A percentile compares a stretch with the other conserved stretches of the same genome.
These are phyloP conservation scores for Dryomyza anilis DNA, from an alignment of 2,888 invertebrate species.

Conservation along the genomic window DNA sequence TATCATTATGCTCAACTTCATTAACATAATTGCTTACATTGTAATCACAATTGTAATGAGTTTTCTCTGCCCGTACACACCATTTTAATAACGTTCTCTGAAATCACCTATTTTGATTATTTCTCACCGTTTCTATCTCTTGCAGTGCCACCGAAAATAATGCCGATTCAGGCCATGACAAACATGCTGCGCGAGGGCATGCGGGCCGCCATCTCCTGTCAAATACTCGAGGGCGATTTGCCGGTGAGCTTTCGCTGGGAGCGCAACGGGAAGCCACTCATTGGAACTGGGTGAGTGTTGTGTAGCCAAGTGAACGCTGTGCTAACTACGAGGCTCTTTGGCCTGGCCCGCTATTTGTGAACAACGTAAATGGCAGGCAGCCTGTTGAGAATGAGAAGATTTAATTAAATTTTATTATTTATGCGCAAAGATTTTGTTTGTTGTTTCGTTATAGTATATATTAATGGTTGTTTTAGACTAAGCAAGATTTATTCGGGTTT, in stretches of 20 bases:
- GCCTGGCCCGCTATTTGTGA: too few relatives aligned
- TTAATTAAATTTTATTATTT: too few relatives aligned
- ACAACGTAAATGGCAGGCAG: too few relatives aligned
- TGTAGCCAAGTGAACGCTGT: too few relatives aligned
- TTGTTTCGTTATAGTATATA: too few relatives aligned
- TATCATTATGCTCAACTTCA: constrained; percentile 12
- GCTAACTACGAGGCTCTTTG: too few relatives aligned
- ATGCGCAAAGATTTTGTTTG: too few relatives aligned
- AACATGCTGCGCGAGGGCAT: constrained; percentile 82
- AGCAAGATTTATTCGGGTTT: too few relatives aligned
- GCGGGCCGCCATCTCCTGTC: constrained; percentile 87
- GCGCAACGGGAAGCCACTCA: constrained; percentile 80
- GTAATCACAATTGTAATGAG: constrained; percentile 34
- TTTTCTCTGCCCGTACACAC: constrained; percentile 20
- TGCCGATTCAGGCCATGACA: constrained; percentile 82
- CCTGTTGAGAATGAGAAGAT: neutral
- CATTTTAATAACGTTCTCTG: neutral
- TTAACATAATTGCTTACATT: constrained; percentile 12
- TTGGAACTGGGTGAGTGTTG: constrained; percentile 66
- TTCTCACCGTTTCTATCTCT: constrained; percentile 13
- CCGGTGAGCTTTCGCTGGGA: constrained; percentile 92
- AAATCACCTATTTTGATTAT: too few relatives aligned
- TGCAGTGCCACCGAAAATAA: constrained; percentile 81
- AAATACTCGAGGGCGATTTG: constrained; percentile 89
- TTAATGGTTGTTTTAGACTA: too few relatives aligned